These are phyloP conservation scores for Catamblyrhynchus diadema DNA, from an alignment of 2,797 vertebrate genomes.

Conservation along the genomic window DNA sequence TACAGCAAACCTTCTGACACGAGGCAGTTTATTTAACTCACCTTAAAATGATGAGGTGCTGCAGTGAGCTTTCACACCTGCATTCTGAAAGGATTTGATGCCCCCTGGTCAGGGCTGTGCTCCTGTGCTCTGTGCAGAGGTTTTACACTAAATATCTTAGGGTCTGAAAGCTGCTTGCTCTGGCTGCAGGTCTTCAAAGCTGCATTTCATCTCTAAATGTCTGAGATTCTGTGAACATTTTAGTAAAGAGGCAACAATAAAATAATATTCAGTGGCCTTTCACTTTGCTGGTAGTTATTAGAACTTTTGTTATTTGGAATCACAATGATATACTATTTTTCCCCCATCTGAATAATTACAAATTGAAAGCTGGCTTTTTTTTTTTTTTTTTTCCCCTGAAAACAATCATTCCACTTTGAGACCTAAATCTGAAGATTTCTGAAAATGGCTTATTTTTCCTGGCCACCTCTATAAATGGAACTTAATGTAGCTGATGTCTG, in stretches of 20 bases:
- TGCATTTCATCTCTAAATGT: background rate
- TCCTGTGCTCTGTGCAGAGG: background rate
- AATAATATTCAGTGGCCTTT: background rate
- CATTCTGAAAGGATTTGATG: background rate
- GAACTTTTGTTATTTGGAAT: background rate
- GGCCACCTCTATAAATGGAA: background rate
- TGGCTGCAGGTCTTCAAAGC: background rate
- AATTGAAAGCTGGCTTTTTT: background rate
- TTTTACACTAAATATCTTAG: background rate
- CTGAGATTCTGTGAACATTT: background rate
- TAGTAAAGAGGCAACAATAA: background rate
- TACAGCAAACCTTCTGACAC: background rate
- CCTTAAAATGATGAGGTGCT: constrained; percentile 1
- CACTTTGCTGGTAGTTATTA: background rate
- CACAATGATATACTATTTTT: background rate
- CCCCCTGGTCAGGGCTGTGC: background rate
- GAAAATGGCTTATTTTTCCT: background rate
- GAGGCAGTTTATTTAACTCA: background rate
- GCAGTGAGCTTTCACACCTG: background rate
- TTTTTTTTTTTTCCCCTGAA: accelerated
- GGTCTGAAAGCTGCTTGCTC: background rate
- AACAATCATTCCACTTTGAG: background rate
- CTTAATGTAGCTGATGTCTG: background rate
- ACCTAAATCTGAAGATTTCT: background rate
- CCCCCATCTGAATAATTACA: background rate